Base-by-base conservation (phyloP, 2,113 vertebrate genomes). In the Geococcyx californianus region DNA sequence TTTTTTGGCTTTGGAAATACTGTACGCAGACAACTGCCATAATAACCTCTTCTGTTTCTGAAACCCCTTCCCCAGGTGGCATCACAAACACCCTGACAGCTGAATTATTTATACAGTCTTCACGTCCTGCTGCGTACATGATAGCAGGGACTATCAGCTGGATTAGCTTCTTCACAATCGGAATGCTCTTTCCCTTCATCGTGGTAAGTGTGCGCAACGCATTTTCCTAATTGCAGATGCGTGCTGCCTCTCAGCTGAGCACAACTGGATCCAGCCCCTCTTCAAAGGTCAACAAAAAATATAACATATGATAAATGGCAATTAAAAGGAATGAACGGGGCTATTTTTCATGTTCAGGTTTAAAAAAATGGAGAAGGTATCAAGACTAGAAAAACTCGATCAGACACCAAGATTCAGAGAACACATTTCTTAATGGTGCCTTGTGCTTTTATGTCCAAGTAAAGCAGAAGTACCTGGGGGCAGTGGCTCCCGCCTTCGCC, bases 151-250 rank as follows among this genome's bases (percentile, higher is more conserved):
- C 98, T 16, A 91, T 99, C 47, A 99, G 99, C 87, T 99, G 99
- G 99, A 36, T 99, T 45, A 99, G 99, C 91, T 99, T 99, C 98
- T 99, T 99, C 95, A 98, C 98, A 31, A 96, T 99, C 7, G 99
- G 99, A 62, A 99, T 99, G 67, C 96, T 99, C 82, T 99, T 99
- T 78, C 98, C 99, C 19, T 99, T 99, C 77, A 97, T 99, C 18
- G 98, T 99, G 98, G 99, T 99, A 69, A 38, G 97, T 95, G 56
- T 6, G 4, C 17, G 16, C n/a, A 77, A 69, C n/a, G 20, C 20
- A 5, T 36, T 63, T 33, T 74, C 59, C 23, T 14, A 16, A 14
- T 59, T 38, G 75, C 25, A 36, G 45, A 55, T 44, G n/a, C 44
- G 54, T 7, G 3, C 28, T 55, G 31, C 6, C 33, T 24, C 47